Percentiles rank a stretch among this genome's conserved stretches.
These are phyloP conservation scores for Petromus typicus DNA, from an alignment of 2,113 vertebrate species.

Conservation along the genomic window DNA sequence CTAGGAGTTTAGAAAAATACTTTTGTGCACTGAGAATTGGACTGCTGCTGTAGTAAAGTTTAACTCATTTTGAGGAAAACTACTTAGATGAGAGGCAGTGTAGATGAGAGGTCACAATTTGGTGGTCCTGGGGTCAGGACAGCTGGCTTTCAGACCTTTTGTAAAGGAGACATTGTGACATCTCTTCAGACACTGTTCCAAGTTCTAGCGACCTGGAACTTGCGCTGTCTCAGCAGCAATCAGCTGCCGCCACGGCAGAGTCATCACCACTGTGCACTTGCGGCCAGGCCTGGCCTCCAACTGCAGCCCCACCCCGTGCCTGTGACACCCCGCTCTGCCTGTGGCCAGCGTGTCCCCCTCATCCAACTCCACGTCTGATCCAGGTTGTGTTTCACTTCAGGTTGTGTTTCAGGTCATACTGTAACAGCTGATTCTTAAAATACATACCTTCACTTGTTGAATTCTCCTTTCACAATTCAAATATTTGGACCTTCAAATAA, in stretches of 20 bases:
- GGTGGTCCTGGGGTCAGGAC: background rate
- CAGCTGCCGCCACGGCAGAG: background rate
- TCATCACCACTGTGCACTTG: background rate
- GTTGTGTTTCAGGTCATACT: background rate
- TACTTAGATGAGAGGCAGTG: background rate
- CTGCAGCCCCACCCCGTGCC: background rate
- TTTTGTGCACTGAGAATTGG: background rate
- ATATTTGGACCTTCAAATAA: background rate
- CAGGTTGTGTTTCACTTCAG: background rate
- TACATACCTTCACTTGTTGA: background rate
- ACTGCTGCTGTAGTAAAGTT: background rate
- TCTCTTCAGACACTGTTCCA: background rate
- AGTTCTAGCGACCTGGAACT: background rate
- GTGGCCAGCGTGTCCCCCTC: fast-evolving
- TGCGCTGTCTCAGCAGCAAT: background rate
- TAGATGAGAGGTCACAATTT: background rate
- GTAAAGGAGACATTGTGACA: background rate
- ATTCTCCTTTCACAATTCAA: background rate
- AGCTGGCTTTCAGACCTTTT: background rate
- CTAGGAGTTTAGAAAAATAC: background rate
- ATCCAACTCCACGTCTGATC: background rate
- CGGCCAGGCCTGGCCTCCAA: background rate
- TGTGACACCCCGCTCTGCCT: fast-evolving
- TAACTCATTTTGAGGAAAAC: background rate
- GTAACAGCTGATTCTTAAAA: background rate